phyloP scores from a whole-genome alignment of 1,140 invertebrate genomes.

The Brachionus angularis region DNA sequence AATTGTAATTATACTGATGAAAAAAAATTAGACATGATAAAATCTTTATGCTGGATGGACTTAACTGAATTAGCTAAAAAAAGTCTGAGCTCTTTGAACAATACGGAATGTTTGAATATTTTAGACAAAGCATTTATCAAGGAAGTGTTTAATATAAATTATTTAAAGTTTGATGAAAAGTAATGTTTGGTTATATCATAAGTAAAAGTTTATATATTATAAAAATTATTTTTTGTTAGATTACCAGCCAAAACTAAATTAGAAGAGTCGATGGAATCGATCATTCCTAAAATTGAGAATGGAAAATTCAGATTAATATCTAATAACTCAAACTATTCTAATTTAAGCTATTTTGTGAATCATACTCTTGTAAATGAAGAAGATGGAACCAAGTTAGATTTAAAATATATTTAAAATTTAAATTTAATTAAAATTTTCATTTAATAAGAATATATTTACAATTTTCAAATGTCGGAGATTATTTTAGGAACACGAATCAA shows the following conservation, averaged over 20 bases:
- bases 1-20: background rate
- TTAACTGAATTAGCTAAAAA: background rate
- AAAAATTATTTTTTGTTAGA: slow-evolving; percentile 17
- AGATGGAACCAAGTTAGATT: too few relatives aligned
- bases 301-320: background rate
- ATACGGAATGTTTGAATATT: background rate
- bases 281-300: background rate
- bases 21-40: background rate
- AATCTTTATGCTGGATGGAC: slow-evolving; percentile 3
- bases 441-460: background rate
- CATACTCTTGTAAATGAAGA: too few relatives aligned
- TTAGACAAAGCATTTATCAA: background rate
- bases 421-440: background rate
- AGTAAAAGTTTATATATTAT: too few relatives aligned
- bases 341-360: slow-evolving; percentile 22
- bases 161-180: background rate
- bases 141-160: background rate
- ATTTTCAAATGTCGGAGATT: background rate
- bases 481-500: slow-evolving; percentile 13
- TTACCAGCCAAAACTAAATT: slow-evolving; percentile 1
- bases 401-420: too few relatives aligned
- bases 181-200: too few relatives aligned
- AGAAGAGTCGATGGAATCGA: background rate
- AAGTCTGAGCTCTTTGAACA: background rate
- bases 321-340: background rate